These are phyloP conservation scores for Paedocypris sp. DNA, from an alignment of 2,113 vertebrate species.

Conservation along the genomic window DNA sequence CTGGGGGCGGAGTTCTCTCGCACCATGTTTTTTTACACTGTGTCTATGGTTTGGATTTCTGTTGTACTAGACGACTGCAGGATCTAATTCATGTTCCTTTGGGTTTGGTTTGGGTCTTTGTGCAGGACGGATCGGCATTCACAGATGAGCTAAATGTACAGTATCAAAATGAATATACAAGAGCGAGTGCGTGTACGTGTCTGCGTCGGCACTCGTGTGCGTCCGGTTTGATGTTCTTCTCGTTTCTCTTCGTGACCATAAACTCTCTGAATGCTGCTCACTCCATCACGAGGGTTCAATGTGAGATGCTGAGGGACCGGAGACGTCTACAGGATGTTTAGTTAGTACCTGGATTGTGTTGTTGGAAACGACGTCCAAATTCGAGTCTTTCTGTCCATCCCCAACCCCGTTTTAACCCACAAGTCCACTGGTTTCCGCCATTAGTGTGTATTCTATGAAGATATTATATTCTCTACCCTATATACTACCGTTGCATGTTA, in stretches of 20 bases:
- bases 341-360: too few relatives aligned
- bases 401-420: conserved; percentile 11
- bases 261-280: conserved; percentile 35
- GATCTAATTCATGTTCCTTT: conserved; percentile 68
- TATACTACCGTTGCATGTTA: conserved; percentile 41
- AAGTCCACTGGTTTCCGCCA: too few relatives aligned
- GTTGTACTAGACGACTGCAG: conserved; percentile 90
- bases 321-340: too few relatives aligned
- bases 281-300: conserved; percentile 22
- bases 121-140: conserved; percentile 42
- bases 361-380: neutral
- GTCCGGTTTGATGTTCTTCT: conserved; percentile 23
- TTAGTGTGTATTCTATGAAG: conserved; percentile 28
- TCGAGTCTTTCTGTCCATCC: neutral
- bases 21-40: conserved; percentile 96
- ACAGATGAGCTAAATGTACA: conserved; percentile 34
- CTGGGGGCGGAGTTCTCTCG: conserved; percentile 85
- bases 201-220: conserved; percentile 29
- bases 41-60: conserved; percentile 87
- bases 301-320: too few relatives aligned
- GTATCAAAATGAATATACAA: conserved; percentile 16
- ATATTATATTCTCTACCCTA: conserved; percentile 37
- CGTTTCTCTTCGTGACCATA: conserved; percentile 19
- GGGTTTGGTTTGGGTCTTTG: conserved; percentile 52
- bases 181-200: conserved; percentile 31